phyloP scores from a whole-genome alignment of 2,797 vertebrate genomes.

The Peromyscus melanophrys region DNA sequence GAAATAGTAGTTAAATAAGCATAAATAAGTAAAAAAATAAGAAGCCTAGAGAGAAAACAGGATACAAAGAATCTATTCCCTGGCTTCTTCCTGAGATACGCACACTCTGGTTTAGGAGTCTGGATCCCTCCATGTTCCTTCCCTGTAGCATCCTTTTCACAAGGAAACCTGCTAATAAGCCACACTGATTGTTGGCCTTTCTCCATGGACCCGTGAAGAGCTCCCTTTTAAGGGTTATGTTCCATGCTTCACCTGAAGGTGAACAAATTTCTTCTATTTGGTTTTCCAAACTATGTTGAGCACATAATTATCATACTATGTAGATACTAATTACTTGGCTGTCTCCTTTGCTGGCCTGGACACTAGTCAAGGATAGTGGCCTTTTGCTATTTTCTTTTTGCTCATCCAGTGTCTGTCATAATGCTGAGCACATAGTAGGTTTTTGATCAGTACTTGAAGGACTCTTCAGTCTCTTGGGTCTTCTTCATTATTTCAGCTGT shows the following conservation, averaged over 20 bases:
- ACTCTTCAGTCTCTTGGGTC: neutral
- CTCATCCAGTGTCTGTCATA: neutral
- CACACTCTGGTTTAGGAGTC: neutral
- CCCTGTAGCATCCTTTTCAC: neutral
- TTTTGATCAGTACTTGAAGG: constrained; percentile 33
- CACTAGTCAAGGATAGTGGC: neutral
- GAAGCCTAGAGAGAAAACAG: neutral
- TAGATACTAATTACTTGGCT: neutral
- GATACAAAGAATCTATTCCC: neutral
- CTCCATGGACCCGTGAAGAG: accelerated
- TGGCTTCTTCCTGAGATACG: neutral
- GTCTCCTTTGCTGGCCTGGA: neutral
- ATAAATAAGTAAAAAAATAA: constrained; percentile 52
- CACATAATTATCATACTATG: neutral
- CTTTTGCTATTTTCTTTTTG: neutral
- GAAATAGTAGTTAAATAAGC: constrained; percentile 75
- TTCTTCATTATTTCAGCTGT: neutral
- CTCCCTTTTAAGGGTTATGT: neutral
- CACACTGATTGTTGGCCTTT: neutral
- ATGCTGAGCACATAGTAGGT: neutral
- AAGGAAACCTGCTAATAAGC: neutral
- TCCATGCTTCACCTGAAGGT: neutral
- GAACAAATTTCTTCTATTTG: neutral
- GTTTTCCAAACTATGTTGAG: neutral
- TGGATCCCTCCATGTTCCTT: accelerated